These are phyloP conservation scores for Cyprinodon variegatus DNA, from an alignment of 2,113 vertebrate species.

Conservation along the genomic window DNA sequence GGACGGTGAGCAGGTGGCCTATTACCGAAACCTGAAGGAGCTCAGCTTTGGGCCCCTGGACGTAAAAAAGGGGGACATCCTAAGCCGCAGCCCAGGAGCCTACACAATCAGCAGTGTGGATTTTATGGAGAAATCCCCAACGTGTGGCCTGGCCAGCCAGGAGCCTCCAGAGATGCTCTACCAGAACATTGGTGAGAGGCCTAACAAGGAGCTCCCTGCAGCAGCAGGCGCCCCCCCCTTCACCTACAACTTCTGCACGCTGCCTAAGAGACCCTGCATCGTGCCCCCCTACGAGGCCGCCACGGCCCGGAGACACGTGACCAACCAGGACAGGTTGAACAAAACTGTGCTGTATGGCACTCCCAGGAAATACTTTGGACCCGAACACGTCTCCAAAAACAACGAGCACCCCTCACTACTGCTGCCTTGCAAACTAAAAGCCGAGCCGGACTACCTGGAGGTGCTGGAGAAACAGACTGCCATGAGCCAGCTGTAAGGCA, in stretches of 20 bases:
- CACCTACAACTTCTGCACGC: constrained; percentile 97
- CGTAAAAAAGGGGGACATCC: constrained; percentile 84
- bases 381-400: constrained; percentile 85
- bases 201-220: constrained; percentile 89
- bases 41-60: constrained; percentile 88
- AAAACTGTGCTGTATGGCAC: constrained; percentile 96
- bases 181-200: constrained; percentile 92
- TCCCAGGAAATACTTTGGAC: constrained; percentile 91
- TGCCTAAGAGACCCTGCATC: constrained; percentile 93
- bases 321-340: constrained; percentile 91
- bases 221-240: constrained; percentile 80
- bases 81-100: constrained; percentile 79
- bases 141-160: constrained; percentile 58
- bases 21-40: constrained; percentile 93
- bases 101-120: constrained; percentile 94
- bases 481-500: constrained; percentile 93
- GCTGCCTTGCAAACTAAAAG: constrained; percentile 92
- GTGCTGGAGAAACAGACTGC: constrained; percentile 99
- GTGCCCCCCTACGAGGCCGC: constrained; percentile 89
- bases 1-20: constrained; percentile 90
- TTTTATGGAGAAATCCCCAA: constrained; percentile 84
- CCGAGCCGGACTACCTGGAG: constrained; percentile 98
- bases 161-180: constrained; percentile 92
- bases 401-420: constrained; percentile 87
- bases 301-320: constrained; percentile 81